Evolutionary conservation across 2,888 invertebrate species (phyloP), one percentile per base, ranked within the genome.

Genomic region (Orthosia cruda): DNA sequence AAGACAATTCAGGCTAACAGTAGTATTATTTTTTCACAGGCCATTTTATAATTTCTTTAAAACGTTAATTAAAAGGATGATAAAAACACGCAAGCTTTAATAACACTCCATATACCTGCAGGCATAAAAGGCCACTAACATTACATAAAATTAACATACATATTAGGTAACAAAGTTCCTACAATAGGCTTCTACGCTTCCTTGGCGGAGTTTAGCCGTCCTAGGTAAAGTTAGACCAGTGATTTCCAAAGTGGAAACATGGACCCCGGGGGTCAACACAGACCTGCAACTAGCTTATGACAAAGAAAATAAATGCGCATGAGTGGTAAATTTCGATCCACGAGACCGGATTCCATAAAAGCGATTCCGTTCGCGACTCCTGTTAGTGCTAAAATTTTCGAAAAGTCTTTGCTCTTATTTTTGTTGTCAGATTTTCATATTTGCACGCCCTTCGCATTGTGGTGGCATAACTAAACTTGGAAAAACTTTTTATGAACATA

Each of bases 141-240:
- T 61, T 55, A 55, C 78, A 78, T 72, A 49, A 87, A 81, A 88
- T 86, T 88, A 71, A 67, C 85, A 86, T 86, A 84, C 72, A 84
- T 84, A 87, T 87, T 77, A 84, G 64, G 75, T 78, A 76, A 78
- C 82, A 72, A 87, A 82, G 79, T 84, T 79, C 49, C 61, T 12
- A 73, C 74, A 74, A 77, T 84, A 79, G 82, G 75, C 79, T 58
- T 59, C 59, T 18, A 68, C 26, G 32, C 20, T 65, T 67, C 16
- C 47, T 55, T 45, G 32, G 47, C 12, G 45, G 52, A 70, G 74
- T 77, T 77, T 73, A 67, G 26, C 26, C n/a, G 0, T 71, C 47
- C 66, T 75, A 68, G 62, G 26, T 59, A 72, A 87, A 87, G 85
- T 88, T 81, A 59, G 45, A 66, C 55, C 52, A 61, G 61, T 61